A percentile compares a stretch with the other conserved stretches of the same genome.
Conservation (phyloP, 1,140 invertebrate genomes). For the Drosophila santomea region DNA sequence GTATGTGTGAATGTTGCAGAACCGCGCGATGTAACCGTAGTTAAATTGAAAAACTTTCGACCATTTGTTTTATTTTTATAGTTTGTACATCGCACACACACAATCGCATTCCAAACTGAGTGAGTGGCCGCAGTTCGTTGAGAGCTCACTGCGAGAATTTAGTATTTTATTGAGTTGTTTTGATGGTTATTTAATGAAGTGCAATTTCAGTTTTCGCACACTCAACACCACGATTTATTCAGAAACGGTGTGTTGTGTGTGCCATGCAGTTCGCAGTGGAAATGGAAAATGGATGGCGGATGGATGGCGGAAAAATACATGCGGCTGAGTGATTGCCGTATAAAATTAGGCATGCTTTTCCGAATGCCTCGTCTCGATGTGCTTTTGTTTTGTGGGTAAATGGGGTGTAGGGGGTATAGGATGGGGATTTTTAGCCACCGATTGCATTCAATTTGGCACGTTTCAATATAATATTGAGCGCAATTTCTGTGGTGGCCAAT, state of each 20-base stretch:
- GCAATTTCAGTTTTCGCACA: constrained; percentile 68
- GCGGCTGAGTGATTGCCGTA: constrained; percentile 62
- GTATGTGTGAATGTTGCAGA: neutral
- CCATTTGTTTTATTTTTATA: constrained; percentile 62
- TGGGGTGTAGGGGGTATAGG: too few relatives aligned
- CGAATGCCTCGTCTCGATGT: constrained; percentile 19
- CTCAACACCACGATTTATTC: constrained; percentile 64
- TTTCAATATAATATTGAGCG: constrained; percentile 57
- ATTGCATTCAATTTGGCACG: constrained; percentile 56
- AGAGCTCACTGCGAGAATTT: constrained; percentile 54
- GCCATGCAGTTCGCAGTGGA: neutral
- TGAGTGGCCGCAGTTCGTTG: constrained; percentile 43
- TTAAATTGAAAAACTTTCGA: constrained; percentile 76
- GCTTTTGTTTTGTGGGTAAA: constrained; percentile 18
- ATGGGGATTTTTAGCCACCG: neutral
- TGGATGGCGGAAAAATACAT: constrained; percentile 26
- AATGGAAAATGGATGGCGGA: neutral
- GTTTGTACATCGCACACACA: constrained; percentile 36
- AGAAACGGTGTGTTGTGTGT: constrained; percentile 44
- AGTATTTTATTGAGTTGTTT: constrained; percentile 82
- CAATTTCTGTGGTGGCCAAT: constrained; percentile 53
- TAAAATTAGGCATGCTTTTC: constrained; percentile 66
- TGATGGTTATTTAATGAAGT: constrained; percentile 81
- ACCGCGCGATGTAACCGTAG: constrained; percentile 65
- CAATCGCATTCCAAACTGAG: neutral